Base-by-base conservation (phyloP, 2,888 invertebrate species). In the Drosophila emarginata region DNA sequence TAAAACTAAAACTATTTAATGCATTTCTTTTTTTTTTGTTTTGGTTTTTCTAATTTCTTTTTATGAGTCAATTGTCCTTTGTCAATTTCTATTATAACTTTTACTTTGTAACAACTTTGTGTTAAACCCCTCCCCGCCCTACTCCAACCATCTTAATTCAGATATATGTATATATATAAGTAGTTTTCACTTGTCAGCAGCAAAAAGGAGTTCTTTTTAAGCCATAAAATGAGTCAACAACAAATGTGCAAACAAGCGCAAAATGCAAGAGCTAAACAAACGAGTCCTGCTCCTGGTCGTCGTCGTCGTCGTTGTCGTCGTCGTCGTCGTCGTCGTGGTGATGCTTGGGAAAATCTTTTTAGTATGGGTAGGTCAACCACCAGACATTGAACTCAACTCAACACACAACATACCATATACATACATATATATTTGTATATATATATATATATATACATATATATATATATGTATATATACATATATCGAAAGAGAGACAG, bases 311-410 rank as follows among this genome's bases (percentile, higher is more conserved):
- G 18, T 18, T 11, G 40, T 18, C 7, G 40, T 45, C 40, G 39
- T 12, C 4, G 40, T 12, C 12, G 36, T 28, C 5, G 37, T 37
- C 4, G 37, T 18, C 32, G 32, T 32, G 32, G 14, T 32, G 57
- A 37, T 56, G 39, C 28, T 14, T 36, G 59, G 60, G 50, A 75
- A 81, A 87, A 72, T 67, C 66, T 64, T 18, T 45, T 63, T 71
- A 78, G 89, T 80, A 77, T 88, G 89, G 89, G 89, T 89, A 89
- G 89, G 89, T 89, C 89, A 89, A 89, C 89, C 89, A 88, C 89
- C 89, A 89, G 89, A 85, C 89, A 84, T 89, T 89, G 89, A 89
- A 89, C 89, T 86, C 89, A 89, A 89, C 89, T 86, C 89, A 76
- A 64, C 66, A 71, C 71, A 60, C 67, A 75, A 64, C 62, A 66